Percentiles rank a stretch among this genome's conserved stretches.
phyloP scores from a whole-genome alignment of 53 echinoderm and acorn worm genomes.

The Temnopleurus reevesii region DNA sequence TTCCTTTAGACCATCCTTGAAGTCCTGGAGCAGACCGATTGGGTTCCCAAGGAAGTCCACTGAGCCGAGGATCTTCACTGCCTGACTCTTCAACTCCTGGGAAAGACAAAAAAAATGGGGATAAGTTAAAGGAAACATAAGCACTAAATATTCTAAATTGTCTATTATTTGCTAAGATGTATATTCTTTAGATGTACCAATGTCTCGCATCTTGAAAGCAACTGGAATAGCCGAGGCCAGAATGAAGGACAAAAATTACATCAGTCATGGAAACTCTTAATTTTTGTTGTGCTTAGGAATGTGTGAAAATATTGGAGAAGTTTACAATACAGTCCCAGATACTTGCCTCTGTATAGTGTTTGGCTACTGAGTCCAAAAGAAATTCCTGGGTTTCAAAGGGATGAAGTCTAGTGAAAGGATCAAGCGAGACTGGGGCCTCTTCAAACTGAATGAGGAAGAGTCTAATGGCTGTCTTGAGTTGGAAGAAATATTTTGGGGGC shows the following conservation, averaged over 20 bases:
- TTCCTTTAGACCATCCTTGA: slow-evolving; percentile 87
- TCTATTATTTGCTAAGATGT: too few relatives aligned
- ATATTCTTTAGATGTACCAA: too few relatives aligned
- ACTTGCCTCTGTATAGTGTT: slow-evolving; percentile 84
- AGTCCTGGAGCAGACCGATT: slow-evolving; percentile 88
- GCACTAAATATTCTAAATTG: too few relatives aligned
- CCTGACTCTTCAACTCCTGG: slow-evolving; percentile 96
- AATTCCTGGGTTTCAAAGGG: slow-evolving; percentile 92
- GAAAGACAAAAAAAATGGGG: background rate
- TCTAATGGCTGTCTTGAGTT: slow-evolving; percentile 73
- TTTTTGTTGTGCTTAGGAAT: too few relatives aligned
- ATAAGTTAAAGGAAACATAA: background rate
- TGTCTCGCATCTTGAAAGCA: too few relatives aligned
- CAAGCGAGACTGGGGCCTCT: slow-evolving; percentile 92
- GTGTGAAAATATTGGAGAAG: too few relatives aligned
- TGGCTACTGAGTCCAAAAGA: slow-evolving; percentile 70
- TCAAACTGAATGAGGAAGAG: slow-evolving; percentile 93
- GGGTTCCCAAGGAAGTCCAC: slow-evolving; percentile 99
- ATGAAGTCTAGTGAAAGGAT: slow-evolving; percentile 86
- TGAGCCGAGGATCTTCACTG: slow-evolving; percentile 94
- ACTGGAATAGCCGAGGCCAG: too few relatives aligned
- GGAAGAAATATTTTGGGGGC: slow-evolving; percentile 72
- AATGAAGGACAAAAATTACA: too few relatives aligned
- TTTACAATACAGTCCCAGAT: background rate
- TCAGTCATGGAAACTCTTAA: too few relatives aligned